phyloP scores from a whole-genome alignment of 2,888 invertebrate genomes.

The Plusia festucae region DNA sequence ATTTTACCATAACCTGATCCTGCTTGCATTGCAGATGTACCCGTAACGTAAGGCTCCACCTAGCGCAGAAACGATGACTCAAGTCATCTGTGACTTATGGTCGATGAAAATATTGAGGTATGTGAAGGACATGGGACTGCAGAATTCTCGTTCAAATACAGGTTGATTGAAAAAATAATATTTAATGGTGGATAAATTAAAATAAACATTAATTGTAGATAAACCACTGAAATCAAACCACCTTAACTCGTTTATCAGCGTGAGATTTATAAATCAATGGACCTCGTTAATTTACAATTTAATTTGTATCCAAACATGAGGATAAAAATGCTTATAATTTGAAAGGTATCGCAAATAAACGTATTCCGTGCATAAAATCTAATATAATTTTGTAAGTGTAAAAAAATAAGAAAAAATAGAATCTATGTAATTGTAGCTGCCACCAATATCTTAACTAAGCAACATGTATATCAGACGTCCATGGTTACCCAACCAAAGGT shows the following conservation, averaged over 20 bases:
- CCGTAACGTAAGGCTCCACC: slow-evolving; percentile 7
- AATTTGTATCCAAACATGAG: no score
- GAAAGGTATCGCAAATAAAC: no score
- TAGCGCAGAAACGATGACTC: slow-evolving; percentile 37
- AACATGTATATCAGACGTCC: slow-evolving; percentile 52
- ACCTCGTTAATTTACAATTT: no score
- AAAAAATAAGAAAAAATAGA: no score
- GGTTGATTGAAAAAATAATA: no score
- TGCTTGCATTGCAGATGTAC: slow-evolving; percentile 44
- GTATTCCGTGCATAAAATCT: no score
- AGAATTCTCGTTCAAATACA: slow-evolving; percentile 25
- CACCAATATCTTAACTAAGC: slow-evolving; percentile 35
- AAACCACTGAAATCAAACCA: no score
- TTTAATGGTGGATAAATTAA: no score
- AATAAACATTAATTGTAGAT: neutral
- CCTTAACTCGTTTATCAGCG: no score
- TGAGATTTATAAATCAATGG: no score
- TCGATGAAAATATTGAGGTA: slow-evolving; percentile 26
- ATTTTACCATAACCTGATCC: slow-evolving; percentile 22
- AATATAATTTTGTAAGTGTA: no score
- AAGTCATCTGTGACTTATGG: slow-evolving; percentile 37
- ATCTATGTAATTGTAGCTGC: slow-evolving; percentile 50
- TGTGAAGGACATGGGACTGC: slow-evolving; percentile 11
- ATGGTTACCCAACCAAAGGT: slow-evolving; percentile 70
- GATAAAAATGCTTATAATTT: no score